Evolutionary conservation across 2,888 invertebrate species (phyloP).

Genomic region (Thumatha senex): DNA sequence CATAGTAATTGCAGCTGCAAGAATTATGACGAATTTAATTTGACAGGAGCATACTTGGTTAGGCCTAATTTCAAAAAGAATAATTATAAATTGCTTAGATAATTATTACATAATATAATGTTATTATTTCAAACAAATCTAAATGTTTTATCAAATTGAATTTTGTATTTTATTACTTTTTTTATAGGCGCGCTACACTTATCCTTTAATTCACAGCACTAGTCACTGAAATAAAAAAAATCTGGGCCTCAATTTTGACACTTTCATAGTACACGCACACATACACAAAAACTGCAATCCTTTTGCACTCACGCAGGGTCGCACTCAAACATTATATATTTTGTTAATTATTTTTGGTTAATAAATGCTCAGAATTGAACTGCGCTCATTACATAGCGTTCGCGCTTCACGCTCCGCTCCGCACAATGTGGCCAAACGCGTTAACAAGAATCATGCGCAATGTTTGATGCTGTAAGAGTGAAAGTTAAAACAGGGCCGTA

Average conservation of each 20-base stretch:
- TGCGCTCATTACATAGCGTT: conserved; percentile 41
- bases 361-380: conserved; percentile 29
- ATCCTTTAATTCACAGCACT: not conserved
- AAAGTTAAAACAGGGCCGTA: conserved; percentile 69
- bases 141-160: not conserved
- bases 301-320: conserved; percentile 39
- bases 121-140: not conserved
- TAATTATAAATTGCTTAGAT: too few relatives aligned
- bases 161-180: not conserved
- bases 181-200: too few relatives aligned
- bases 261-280: conserved; percentile 22
- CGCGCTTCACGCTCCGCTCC: conserved; percentile 38
- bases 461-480: conserved; percentile 75
- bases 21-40: not conserved
- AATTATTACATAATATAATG: not conserved
- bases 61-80: not conserved
- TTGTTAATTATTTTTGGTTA: conserved; percentile 1
- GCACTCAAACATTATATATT: conserved; percentile 41
- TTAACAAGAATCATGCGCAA: conserved; percentile 60
- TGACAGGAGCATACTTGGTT: not conserved
- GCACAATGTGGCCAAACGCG: conserved; percentile 54
- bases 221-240: not conserved
- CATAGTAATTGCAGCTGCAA: conserved; percentile 30
- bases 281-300: conserved; percentile 33
- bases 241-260: not conserved